These are phyloP conservation scores for Rhingia campestris DNA, from an alignment of 2,888 invertebrate species.

Conservation along the genomic window DNA sequence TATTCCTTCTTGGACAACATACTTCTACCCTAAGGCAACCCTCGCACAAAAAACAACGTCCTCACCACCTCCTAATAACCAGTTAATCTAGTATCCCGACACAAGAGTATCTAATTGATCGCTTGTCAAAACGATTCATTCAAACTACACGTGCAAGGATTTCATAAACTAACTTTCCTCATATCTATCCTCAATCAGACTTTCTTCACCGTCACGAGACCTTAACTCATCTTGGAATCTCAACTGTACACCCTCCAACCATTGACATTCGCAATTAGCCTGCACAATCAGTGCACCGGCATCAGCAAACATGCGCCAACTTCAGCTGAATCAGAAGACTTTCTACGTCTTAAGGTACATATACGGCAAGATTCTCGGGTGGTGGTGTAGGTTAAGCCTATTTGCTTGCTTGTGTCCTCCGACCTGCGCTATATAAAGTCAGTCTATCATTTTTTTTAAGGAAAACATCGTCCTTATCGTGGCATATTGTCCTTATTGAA, in stretches of 20 bases:
- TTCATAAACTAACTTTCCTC: neutral
- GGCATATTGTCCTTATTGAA: neutral
- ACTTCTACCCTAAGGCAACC: too few relatives aligned
- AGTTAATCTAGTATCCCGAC: too few relatives aligned
- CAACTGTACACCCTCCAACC: conserved; percentile 9
- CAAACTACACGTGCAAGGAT: too few relatives aligned
- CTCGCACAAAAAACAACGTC: too few relatives aligned
- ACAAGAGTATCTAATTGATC: too few relatives aligned
- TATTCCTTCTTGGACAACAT: too few relatives aligned
- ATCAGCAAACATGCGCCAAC: conserved; percentile 71
- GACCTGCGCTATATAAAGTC: neutral
- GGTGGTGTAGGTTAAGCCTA: conserved; percentile 36
- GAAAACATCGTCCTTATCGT: conserved; percentile 21
- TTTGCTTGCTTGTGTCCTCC: conserved; percentile 24
- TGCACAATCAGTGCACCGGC: conserved; percentile 65
- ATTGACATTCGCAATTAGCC: conserved; percentile 63
- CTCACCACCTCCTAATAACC: too few relatives aligned
- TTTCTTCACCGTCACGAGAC: conserved; percentile 32
- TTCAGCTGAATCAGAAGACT: conserved; percentile 53
- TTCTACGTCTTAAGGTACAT: conserved; percentile 23
- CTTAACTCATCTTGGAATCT: conserved; percentile 41
- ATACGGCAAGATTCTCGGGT: conserved; percentile 16
- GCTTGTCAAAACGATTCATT: too few relatives aligned
- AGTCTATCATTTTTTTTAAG: conserved; percentile 1
- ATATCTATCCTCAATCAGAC: conserved; percentile 20